A percentile compares a stretch with the other conserved stretches of the same genome.
These are phyloP conservation scores for Eueides isabella DNA, from an alignment of 1,140 invertebrate species.

Conservation along the genomic window DNA sequence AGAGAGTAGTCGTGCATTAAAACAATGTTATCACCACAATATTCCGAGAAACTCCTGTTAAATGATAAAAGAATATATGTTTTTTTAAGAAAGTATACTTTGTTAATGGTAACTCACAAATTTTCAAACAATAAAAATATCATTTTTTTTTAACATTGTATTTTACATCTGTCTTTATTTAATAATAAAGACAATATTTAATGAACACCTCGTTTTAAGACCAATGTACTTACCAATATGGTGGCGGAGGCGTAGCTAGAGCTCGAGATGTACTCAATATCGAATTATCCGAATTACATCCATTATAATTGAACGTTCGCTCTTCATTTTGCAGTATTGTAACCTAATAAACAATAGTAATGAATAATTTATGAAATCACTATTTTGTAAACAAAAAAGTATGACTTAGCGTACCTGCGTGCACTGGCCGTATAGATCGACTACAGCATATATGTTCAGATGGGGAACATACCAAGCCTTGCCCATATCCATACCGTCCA, in stretches of 20 bases:
- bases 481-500: conserved; percentile 95
- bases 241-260: conserved; percentile 54
- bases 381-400: not conserved
- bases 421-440: conserved; percentile 97
- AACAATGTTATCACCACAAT: conserved; percentile 88
- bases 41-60: conserved; percentile 84
- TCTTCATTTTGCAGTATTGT: conserved; percentile 71
- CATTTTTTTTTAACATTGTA: too few species aligned
- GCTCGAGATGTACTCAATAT: conserved; percentile 50
- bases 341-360: conserved; percentile 47
- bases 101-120: not conserved
- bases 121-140: too few species aligned
- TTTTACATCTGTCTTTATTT: too few species aligned
- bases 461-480: conserved; percentile 92
- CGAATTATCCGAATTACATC: conserved; percentile 65
- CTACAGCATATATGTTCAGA: conserved; percentile 94
- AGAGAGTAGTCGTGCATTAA: conserved; percentile 86
- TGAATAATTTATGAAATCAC: not conserved
- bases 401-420: conserved; percentile 86
- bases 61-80: conserved; percentile 5
- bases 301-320: conserved; percentile 68
- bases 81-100: not conserved
- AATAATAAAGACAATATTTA: not conserved
- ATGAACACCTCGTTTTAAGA: too few species aligned
- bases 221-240: conserved; percentile 61